A percentile compares a stretch with the other conserved stretches of the same genome.
Conservation (phyloP, 53 echinoderm and acorn worm genomes). For the Apostichopus leukothele region DNA sequence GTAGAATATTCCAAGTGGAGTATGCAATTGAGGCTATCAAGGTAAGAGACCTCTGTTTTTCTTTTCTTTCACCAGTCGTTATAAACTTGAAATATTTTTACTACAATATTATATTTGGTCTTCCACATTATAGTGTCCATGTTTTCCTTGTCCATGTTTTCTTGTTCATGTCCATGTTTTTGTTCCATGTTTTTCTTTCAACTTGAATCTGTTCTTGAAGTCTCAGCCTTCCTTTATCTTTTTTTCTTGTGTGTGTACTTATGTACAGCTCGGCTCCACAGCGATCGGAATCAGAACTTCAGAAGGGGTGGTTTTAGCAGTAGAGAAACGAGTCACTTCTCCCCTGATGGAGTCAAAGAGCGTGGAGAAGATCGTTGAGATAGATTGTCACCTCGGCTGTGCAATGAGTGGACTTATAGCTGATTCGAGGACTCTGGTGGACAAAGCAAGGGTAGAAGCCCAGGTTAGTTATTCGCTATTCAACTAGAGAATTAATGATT, state of each 20-base stretch:
- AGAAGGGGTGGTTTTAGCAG: constrained; percentile 88
- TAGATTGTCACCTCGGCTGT: constrained; percentile 92
- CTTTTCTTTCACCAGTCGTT: no score
- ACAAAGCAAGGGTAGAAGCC: constrained; percentile 95
- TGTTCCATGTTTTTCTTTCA: no score
- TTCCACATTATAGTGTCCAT: no score
- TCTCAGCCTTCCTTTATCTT: no score
- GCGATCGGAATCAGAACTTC: constrained; percentile 94
- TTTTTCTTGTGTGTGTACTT: not conserved
- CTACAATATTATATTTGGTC: no score
- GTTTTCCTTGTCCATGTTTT: no score
- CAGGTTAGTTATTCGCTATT: constrained; percentile 61
- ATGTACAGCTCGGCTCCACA: constrained; percentile 87
- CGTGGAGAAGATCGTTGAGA: constrained; percentile 96
- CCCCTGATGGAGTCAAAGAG: constrained; percentile 89
- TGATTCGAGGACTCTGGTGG: constrained; percentile 95
- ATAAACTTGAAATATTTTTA: no score
- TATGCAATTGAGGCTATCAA: constrained; percentile 99
- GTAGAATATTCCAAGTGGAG: constrained; percentile 91
- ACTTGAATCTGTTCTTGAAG: no score
- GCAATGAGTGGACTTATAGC: constrained; percentile 99
- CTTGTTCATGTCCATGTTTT: no score
- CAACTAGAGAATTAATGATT: not conserved
- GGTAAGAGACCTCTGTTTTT: constrained; percentile 45
- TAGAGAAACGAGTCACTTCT: constrained; percentile 92